Percentiles rank a stretch among this genome's conserved stretches.
Conservation (phyloP, 2,113 vertebrate genomes). For the Myotis brandtii region DNA sequence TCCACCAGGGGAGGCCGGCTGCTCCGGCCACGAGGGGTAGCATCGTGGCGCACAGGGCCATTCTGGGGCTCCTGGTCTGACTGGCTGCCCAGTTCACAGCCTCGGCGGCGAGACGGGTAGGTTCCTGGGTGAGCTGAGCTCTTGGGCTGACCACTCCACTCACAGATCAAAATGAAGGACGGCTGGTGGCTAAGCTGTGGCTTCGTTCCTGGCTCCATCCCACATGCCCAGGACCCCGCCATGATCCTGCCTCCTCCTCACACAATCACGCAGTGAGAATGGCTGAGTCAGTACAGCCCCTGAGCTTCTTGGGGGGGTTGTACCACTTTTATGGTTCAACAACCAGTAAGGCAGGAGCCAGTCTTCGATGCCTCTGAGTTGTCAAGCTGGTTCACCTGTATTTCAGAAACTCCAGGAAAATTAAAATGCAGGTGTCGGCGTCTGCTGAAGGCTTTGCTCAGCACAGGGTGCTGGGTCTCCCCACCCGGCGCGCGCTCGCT, state of each 20-base stretch:
- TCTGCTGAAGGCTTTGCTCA: not conserved
- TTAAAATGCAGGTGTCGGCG: not conserved
- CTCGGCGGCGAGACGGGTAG: not conserved
- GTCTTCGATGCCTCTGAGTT: not conserved
- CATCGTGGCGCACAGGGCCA: accelerated
- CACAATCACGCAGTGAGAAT: no score
- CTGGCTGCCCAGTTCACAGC: not conserved
- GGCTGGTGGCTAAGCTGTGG: accelerated
- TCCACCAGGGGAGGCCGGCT: not conserved
- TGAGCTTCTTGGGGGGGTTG: not conserved
- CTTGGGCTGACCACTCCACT: not conserved
- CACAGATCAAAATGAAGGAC: not conserved
- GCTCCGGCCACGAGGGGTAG: not conserved
- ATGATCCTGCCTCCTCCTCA: not conserved
- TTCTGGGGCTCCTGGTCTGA: not conserved
- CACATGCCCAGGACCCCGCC: not conserved
- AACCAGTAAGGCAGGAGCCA: not conserved
- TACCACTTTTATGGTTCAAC: not conserved
- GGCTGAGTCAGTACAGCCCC: accelerated
- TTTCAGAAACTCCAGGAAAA: not conserved
- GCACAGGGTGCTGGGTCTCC: not conserved
- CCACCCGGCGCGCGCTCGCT: accelerated
- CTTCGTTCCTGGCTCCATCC: not conserved
- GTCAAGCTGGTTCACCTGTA: not conserved
- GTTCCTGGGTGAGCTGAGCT: not conserved